Evolutionary conservation across 2,888 invertebrate species (phyloP).

Genomic region (Chrysomela aeneicollis): DNA sequence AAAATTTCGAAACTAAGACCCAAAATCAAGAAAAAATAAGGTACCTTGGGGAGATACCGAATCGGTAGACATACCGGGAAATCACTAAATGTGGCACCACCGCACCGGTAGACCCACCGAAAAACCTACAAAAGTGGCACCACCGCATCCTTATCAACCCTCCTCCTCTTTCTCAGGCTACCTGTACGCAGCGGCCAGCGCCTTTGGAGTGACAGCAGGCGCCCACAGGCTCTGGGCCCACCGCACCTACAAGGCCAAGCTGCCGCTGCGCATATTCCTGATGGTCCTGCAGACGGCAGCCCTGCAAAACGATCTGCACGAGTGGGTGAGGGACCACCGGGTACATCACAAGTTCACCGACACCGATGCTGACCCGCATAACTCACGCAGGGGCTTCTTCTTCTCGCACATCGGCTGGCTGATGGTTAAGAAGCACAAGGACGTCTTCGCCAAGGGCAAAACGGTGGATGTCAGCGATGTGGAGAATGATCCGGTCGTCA

Average conservation of each 20-base stretch:
- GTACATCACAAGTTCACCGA: conserved; percentile 92
- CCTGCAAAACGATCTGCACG: conserved; percentile 88
- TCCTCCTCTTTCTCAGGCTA: no score
- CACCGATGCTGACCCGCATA: conserved; percentile 91
- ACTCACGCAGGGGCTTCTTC: conserved; percentile 85
- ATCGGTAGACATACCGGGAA: no score
- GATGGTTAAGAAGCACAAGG: conserved; percentile 85
- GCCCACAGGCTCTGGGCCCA: conserved; percentile 95
- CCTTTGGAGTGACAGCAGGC: conserved; percentile 79
- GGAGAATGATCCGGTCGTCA: conserved; percentile 78
- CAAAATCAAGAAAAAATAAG: no score
- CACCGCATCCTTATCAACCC: no score
- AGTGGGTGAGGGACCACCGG: conserved; percentile 84
- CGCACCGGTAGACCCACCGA: no score
- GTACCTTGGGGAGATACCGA: no score
- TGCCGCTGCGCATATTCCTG: conserved; percentile 82
- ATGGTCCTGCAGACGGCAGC: conserved; percentile 85
- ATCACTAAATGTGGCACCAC: no score
- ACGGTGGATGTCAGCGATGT: conserved; percentile 88
- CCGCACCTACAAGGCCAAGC: conserved; percentile 79
- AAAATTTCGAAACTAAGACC: no score
- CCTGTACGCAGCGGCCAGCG: conserved; percentile 36
- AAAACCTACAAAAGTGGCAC: no score
- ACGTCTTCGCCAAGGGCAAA: conserved; percentile 85
- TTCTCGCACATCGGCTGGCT: conserved; percentile 97